Percentiles rank a stretch among this genome's conserved stretches.
phyloP scores from a whole-genome alignment of 2,113 vertebrate genomes.

The Scalopus aquaticus region DNA sequence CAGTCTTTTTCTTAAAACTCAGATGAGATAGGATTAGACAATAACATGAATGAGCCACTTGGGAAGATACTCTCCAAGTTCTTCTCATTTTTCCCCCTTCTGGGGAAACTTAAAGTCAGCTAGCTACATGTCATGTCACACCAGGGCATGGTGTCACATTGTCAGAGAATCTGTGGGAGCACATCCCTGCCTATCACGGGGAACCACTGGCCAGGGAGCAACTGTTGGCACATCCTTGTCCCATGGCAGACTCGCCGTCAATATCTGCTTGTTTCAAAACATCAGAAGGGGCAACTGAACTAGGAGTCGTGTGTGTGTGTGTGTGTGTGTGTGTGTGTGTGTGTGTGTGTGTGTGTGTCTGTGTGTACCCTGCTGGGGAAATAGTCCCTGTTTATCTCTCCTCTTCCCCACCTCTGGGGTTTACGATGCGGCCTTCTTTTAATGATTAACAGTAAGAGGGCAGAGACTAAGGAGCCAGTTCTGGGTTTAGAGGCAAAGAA shows the following conservation, averaged over 20 bases:
- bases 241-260: background rate
- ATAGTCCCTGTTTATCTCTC: slow-evolving; percentile 59
- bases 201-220: background rate
- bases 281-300: background rate
- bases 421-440: slow-evolving; percentile 64
- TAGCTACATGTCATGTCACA: background rate
- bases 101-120: background rate
- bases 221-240: background rate
- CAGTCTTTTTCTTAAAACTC: background rate
- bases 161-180: background rate
- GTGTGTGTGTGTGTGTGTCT: background rate
- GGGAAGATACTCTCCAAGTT: background rate
- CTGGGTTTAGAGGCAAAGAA: slow-evolving; percentile 51
- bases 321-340: background rate
- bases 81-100: background rate
- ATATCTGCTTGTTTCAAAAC: slow-evolving; percentile 25
- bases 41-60: background rate
- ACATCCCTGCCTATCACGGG: background rate
- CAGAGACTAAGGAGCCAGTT: background rate
- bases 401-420: slow-evolving; percentile 58
- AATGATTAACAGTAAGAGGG: slow-evolving; percentile 73
- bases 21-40: background rate
- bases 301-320: background rate
- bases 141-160: background rate
- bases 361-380: slow-evolving; percentile 57